Percentiles rank a stretch among this genome's conserved stretches.
Conservation (phyloP, 2,113 vertebrate species). For the Dasypus novemcinctus region DNA sequence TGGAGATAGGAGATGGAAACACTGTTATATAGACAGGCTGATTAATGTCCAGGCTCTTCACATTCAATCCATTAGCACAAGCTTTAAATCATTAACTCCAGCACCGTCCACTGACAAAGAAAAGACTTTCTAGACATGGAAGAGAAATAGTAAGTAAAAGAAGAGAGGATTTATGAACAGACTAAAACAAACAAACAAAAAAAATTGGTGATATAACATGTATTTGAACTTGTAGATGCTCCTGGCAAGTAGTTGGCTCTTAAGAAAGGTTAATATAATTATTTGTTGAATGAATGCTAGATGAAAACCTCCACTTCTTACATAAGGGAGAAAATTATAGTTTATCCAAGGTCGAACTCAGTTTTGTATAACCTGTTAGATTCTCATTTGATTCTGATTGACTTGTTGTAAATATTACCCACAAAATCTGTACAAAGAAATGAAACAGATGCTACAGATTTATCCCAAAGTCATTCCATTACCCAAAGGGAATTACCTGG, state of each 20-base stretch:
- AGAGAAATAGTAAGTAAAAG: not conserved
- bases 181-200: not conserved
- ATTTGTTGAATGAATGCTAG: not conserved
- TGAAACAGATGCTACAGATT: not conserved
- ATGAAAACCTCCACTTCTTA: not conserved
- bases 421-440: not conserved
- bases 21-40: not conserved
- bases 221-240: not conserved
- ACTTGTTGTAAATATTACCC: not conserved
- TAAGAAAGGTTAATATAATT: not conserved
- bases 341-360: not conserved
- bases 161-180: not conserved
- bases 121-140: not conserved
- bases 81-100: not conserved
- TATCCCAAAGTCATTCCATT: not conserved
- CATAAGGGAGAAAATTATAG: not conserved
- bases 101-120: not conserved
- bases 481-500: not conserved
- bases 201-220: not conserved
- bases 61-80: not conserved
- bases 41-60: not conserved
- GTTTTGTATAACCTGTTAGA: not conserved
- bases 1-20: not conserved
- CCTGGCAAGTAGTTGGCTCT: not conserved
- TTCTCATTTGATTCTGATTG: not conserved